These are phyloP conservation scores for Gadus macrocephalus DNA, from an alignment of 2,113 vertebrate genomes.

Conservation along the genomic window DNA sequence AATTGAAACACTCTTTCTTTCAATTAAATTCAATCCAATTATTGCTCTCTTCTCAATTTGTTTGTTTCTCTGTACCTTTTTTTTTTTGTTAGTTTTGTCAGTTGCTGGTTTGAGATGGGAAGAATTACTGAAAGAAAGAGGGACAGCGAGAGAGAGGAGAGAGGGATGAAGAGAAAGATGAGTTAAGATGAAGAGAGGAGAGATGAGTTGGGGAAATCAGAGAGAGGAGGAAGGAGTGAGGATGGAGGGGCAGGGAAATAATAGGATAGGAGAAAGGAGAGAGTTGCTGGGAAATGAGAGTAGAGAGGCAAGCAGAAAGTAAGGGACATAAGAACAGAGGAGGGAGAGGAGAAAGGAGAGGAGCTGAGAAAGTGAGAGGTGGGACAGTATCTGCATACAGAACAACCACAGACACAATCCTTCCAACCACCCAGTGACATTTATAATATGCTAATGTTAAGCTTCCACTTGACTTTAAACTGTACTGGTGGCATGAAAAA, in stretches of 20 bases:
- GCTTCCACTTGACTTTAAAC: slow-evolving; percentile 56
- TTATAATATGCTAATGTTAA: slow-evolving; percentile 53
- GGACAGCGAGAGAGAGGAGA: not conserved
- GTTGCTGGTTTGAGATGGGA: not conserved
- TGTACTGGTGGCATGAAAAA: slow-evolving; percentile 52
- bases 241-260: not conserved
- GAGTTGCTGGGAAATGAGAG: not conserved
- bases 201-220: not conserved
- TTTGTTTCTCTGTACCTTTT: too few relatives aligned
- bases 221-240: not conserved
- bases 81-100: too few relatives aligned
- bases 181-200: not conserved
- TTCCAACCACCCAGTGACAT: slow-evolving; percentile 38
- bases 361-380: too few relatives aligned
- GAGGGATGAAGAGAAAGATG: too few relatives aligned
- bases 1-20: too few relatives aligned
- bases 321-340: not conserved
- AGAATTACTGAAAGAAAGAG: not conserved
- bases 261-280: not conserved
- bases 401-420: slow-evolving; percentile 21
- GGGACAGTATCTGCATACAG: not conserved
- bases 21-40: too few relatives aligned
- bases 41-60: too few relatives aligned
- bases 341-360: too few relatives aligned
- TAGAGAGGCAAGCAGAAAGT: not conserved